Evolutionary conservation across 2,113 vertebrate genomes (phyloP), one percentile per base, ranked within the genome.

Genomic region (Mungos mungo): DNA sequence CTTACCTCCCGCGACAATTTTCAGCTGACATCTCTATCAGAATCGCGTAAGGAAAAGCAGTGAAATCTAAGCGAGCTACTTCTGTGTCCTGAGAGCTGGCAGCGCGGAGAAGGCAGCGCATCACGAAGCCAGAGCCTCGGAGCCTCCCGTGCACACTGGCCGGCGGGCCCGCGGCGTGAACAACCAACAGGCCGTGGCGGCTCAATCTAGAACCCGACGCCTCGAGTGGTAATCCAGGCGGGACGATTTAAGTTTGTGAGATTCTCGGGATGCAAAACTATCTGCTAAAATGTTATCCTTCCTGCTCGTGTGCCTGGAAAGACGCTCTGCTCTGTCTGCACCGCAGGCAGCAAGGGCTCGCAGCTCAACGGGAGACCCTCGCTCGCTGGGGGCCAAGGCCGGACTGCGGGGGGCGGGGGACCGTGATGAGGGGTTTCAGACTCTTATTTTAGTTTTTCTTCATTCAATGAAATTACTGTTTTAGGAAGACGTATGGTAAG

Each of bases 401-500:
- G 41, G 41, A 5, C 80, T 72, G 12, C 21, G 18, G 0, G 31
- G 6, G 57, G 65, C 71, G 74, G 65, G 77, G 74, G 1, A 60
- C 57, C 31, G 50, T 31, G 47, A 31, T 0, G 4, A 47, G 2
- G 21, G 23, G 14, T 41, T 79, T 50, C 21, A 89, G 50, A 54
- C 7, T 60, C 65, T 38, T 19, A 29, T 9, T 79, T 66, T 4
- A 81, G 68, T 25, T 90, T 38, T 29, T 41, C 27, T 71, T 68
- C 66, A 76, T 27, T 91, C 47, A 57, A 41, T 50, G 72, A 95
- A 96, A 92, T 41, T 35, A 69, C 79, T 89, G 21, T 54, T 96
- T 93, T 2, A 54, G 88, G 83, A 87, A 97, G 85, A 95, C 52
- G 45, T 87, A 50, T 13, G 83, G 52, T 71, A 31, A 97, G 69